A percentile compares a stretch with the other conserved stretches of the same genome.
These are phyloP conservation scores for Aselliscus stoliczkanus DNA, from an alignment of 2,797 vertebrate species.

Conservation along the genomic window DNA sequence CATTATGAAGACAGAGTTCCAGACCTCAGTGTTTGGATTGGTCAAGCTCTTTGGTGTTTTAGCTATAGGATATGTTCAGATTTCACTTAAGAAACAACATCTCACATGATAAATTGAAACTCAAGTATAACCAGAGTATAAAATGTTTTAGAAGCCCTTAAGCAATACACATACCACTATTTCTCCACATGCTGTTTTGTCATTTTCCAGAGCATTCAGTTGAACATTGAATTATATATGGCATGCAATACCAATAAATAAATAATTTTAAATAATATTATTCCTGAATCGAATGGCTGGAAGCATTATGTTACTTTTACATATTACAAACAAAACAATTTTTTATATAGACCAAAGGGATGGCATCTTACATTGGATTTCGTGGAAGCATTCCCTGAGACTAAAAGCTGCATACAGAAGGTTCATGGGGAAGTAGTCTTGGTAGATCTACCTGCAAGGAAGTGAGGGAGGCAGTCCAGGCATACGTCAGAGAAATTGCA, in stretches of 20 bases:
- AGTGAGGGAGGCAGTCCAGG: neutral
- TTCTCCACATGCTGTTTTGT: neutral
- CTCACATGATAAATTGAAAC: constrained; percentile 7
- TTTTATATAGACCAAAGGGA: neutral
- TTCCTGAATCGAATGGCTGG: neutral
- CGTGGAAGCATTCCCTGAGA: neutral
- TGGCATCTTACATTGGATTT: neutral
- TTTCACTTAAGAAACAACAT: constrained; percentile 27
- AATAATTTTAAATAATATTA: constrained; percentile 9
- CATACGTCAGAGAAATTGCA: neutral
- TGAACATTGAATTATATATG: neutral
- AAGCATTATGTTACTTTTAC: neutral
- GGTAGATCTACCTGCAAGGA: neutral
- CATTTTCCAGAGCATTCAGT: neutral
- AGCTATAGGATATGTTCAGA: neutral
- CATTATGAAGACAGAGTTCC: constrained; percentile 11
- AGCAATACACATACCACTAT: neutral
- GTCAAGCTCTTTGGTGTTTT: constrained; percentile 30
- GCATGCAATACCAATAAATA: neutral
- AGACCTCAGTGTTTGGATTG: neutral
- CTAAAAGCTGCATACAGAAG: neutral
- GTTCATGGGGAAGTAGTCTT: neutral
- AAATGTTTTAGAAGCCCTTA: neutral
- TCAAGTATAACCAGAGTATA: neutral
- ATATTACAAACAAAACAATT: neutral